Evolutionary conservation across 2,113 vertebrate genomes (phyloP), one percentile per base, ranked within the genome.

Genomic region (Puntigrus tetrazona): DNA sequence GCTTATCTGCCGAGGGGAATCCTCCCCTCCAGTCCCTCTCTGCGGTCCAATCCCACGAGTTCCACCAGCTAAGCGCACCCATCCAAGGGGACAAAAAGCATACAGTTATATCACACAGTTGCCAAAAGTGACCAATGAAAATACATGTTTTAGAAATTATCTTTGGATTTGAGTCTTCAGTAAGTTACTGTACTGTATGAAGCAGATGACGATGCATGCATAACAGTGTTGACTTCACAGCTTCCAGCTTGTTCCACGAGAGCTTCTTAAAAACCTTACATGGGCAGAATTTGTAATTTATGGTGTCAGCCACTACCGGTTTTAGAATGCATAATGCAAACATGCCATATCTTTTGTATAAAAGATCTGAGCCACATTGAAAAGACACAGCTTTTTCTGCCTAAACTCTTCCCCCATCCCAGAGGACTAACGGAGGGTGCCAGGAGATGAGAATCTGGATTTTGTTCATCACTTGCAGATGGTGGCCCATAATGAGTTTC

Each of bases 1-100:
- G 88, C 92, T 92, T 92, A 94, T 93, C 92, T 91, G 91, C 89
- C 89, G 87, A 84, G 78, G 88, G 81, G 87, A 90, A 78, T 83
- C 89, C 82, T 63, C 75, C 87, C 87, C 85, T 78, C 81, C 72
- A 83, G 87, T 90, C 86, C 79, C 85, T 78, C 47, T 57, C 75
- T 57, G 52, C 20, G 59, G 84, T 78, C 82, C 75, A 84, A 89
- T 90, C 86, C 79, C 84, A 83, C 84, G 67, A 38, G 79, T 82
- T 82, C 63, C 63, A 82, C 79, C 79, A 82, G 79, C 79, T 82
- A 82, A 82, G 20, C 29, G 25, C 78, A 80, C 22, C 79, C 79
- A 82, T 55, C 65, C 79, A 69, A 70, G 3, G 5, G 20, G 18
- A 82, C 43, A 36, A 52, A 81, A 82, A 82, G 18, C 43, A 50